Conservation (phyloP, 2,888 invertebrate genomes). For the Nezara viridula region DNA sequence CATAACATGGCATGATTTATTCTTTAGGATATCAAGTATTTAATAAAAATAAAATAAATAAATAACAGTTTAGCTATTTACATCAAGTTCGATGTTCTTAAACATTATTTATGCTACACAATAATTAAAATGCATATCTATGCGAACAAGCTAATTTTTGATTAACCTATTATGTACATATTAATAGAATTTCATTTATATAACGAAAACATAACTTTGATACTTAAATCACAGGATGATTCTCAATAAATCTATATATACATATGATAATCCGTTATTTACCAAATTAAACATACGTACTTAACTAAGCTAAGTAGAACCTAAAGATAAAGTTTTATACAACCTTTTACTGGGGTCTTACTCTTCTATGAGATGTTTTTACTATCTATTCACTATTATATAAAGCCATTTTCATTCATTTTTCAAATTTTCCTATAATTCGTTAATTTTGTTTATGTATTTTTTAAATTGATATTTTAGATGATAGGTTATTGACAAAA, state of each 20-base stretch:
- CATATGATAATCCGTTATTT: neutral
- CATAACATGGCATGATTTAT: neutral
- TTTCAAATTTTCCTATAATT: neutral
- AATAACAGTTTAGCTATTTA: neutral
- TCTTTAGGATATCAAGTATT: neutral
- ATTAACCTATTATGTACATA: constrained; percentile 13
- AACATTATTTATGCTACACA: neutral
- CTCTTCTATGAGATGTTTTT: neutral
- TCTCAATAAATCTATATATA: constrained; percentile 12
- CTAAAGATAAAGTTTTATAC: constrained; percentile 11
- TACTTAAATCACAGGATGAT: constrained; percentile 36
- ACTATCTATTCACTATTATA: neutral
- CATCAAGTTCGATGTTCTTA: neutral
- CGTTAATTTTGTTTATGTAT: neutral
- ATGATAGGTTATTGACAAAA: too few relatives aligned
- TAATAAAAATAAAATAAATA: neutral
- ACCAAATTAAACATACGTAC: neutral
- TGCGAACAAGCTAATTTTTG: neutral
- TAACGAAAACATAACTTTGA: constrained; percentile 43
- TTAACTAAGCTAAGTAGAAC: neutral
- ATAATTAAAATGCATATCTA: neutral
- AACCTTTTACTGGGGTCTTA: neutral
- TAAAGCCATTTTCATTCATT: neutral
- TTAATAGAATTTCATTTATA: constrained; percentile 35
- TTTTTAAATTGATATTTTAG: neutral